phyloP scores from a whole-genome alignment of 2,113 vertebrate species.

The Phasianus colchicus region DNA sequence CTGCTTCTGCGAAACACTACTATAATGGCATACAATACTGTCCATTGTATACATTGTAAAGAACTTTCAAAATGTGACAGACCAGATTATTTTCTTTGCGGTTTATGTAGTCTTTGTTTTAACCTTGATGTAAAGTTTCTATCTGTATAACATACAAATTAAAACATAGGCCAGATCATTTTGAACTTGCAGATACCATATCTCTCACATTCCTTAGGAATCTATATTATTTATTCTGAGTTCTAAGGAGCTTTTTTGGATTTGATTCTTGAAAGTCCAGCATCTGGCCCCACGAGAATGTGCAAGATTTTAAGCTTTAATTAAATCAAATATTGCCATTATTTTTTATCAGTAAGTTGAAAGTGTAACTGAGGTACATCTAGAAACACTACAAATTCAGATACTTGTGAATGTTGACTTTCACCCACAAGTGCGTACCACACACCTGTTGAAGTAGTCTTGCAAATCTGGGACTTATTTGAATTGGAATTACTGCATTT shows the following conservation, averaged over 20 bases:
- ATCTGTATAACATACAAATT: neutral
- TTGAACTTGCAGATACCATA: neutral
- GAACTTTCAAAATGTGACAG: neutral
- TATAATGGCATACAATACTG: neutral
- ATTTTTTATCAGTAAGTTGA: neutral
- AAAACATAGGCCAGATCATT: neutral
- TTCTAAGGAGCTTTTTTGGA: too few relatives aligned
- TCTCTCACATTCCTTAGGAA: neutral
- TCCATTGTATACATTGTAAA: neutral
- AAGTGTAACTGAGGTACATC: neutral
- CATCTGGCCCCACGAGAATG: accelerated
- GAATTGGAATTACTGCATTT: neutral
- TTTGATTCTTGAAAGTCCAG: neutral
- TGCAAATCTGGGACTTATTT: neutral
- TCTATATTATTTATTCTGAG: neutral
- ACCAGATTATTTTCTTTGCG: neutral
- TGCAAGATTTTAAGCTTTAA: neutral
- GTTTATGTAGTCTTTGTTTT: neutral
- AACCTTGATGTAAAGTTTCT: neutral
- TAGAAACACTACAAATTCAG: neutral
- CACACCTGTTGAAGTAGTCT: neutral
- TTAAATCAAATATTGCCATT: neutral
- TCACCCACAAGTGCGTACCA: neutral
- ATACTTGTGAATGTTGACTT: neutral
- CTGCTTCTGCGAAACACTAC: neutral